Evolutionary conservation across 2,113 vertebrate species (phyloP).

Genomic region (Grammomys surdaster): DNA sequence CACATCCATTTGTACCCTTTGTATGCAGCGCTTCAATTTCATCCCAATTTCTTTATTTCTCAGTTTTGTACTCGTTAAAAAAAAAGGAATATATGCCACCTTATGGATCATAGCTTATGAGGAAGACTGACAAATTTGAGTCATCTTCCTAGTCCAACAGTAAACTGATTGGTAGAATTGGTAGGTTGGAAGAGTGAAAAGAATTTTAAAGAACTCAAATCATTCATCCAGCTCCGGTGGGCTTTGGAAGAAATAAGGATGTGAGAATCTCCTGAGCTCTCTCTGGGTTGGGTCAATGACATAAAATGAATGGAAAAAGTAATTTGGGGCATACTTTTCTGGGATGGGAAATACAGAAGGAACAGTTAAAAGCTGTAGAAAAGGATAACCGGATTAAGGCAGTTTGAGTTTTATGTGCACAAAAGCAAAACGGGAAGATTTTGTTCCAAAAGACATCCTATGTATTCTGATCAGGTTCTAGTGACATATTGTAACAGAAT

Average conservation of each 20-base stretch:
- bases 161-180: background rate
- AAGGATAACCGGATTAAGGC: background rate
- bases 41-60: background rate
- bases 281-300: background rate
- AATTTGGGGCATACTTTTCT: background rate
- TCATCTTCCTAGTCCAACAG: conserved; percentile 20
- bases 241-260: conserved; percentile 6
- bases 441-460: conserved; percentile 41
- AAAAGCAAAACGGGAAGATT: conserved; percentile 46
- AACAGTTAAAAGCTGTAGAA: background rate
- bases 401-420: background rate
- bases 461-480: conserved; percentile 27
- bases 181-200: too few relatives aligned
- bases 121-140: background rate
- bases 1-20: background rate
- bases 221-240: conserved; percentile 3
- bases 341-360: background rate
- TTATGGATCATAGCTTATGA: background rate
- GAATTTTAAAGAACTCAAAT: conserved; percentile 17
- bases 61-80: background rate
- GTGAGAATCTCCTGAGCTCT: background rate
- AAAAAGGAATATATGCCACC: background rate
- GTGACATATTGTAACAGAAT: background rate
- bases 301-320: background rate
- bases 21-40: background rate